Percentiles rank a stretch among this genome's conserved stretches.
phyloP scores from a whole-genome alignment of 1,140 invertebrate species.

The Sycobia sp. region DNA sequence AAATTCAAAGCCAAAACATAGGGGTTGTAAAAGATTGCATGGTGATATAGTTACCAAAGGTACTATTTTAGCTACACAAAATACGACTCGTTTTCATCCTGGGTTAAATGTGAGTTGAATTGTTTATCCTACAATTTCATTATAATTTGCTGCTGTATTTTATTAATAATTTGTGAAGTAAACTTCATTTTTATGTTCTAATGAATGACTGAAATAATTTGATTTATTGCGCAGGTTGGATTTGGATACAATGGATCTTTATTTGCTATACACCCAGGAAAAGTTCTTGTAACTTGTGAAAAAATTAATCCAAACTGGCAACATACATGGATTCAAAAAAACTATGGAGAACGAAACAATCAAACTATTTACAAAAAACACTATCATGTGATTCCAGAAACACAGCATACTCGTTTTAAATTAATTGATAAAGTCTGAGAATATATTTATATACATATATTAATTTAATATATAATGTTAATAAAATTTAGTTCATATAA shows the following conservation, averaged over 20 bases:
- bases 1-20: constrained; percentile 72
- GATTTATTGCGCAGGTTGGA: too few species aligned
- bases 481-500: constrained; percentile 13
- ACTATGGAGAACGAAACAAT: constrained; percentile 66
- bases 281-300: constrained; percentile 78
- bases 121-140: too few species aligned
- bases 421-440: constrained; percentile 72
- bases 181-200: too few species aligned
- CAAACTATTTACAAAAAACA: constrained; percentile 81
- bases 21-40: constrained; percentile 73
- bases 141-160: too few species aligned
- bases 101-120: constrained; percentile 72
- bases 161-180: too few species aligned
- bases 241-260: constrained; percentile 77
- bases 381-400: constrained; percentile 76
- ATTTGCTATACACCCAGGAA: constrained; percentile 75
- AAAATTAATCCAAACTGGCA: constrained; percentile 74
- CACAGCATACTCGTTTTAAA: constrained; percentile 76
- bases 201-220: too few species aligned
- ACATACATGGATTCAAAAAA: constrained; percentile 69
- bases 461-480: constrained; percentile 31
- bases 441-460: constrained; percentile 4
- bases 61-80: constrained; percentile 73
- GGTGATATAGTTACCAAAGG: constrained; percentile 68
- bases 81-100: constrained; percentile 75